Percentiles rank a stretch among this genome's conserved stretches.
phyloP scores from a whole-genome alignment of 2,113 vertebrate species.

The Gallinago paraguaiae region DNA sequence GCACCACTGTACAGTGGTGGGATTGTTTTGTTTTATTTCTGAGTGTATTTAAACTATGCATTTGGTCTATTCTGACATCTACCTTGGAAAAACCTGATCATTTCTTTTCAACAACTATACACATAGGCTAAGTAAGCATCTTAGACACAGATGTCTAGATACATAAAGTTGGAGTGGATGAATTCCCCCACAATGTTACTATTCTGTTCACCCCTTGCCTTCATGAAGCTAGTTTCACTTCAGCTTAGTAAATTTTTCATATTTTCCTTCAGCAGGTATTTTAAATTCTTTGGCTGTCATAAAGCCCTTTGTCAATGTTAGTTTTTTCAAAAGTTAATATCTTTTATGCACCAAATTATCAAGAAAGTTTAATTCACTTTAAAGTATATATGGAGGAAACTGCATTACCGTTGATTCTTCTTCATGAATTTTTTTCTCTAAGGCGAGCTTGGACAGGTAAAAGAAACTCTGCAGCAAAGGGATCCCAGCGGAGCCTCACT shows the following conservation, averaged over 20 bases:
- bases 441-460: neutral
- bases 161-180: neutral
- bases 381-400: neutral
- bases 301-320: neutral
- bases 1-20: neutral
- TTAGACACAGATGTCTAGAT: neutral
- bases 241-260: neutral
- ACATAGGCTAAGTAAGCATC: neutral
- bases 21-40: neutral
- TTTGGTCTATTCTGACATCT: neutral
- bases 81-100: neutral
- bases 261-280: neutral
- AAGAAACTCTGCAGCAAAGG: neutral
- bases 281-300: neutral
- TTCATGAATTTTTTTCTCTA: neutral
- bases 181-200: neutral
- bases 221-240: neutral
- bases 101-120: neutral
- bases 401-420: neutral
- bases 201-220: neutral
- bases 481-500: neutral
- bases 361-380: neutral
- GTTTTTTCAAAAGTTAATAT: neutral
- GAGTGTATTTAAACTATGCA: neutral
- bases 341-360: neutral